Evolutionary conservation across 2,888 invertebrate genomes (phyloP), one percentile per base, ranked within the genome.

Genomic region (Euphydryas editha): DNA sequence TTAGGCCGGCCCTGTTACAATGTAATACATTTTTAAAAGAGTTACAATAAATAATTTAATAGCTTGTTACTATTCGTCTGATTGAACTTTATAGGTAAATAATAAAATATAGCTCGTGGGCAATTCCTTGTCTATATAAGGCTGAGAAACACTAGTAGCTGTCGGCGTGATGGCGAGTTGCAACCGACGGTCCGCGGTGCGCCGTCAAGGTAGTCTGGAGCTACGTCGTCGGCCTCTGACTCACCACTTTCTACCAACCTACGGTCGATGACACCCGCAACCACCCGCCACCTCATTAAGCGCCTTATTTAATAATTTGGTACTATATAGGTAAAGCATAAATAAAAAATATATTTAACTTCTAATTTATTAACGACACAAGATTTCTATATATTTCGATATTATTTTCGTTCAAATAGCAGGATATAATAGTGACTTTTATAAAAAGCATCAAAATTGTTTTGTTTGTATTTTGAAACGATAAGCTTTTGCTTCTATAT

Each of bases 251-350:
- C 81, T 83, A 82, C 80, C 79, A 74, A 75, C 74, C 75, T 76
- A 74, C 78, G 81, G 82, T 81, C 81, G 81, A 81, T 83, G 87
- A 85, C 80, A 81, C 81, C 77, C 73, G 73, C 72, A 73, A 78
- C 76, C 80, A 81, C 81, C 77, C 73, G 73, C 72, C 74, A 78
- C 76, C 81, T 82, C 76, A 81, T 79, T 81, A 75, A 76, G 76
- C 73, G 73, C 73, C 74, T 71, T 72, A 71, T 49, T 58, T 57
- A 63, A 68, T 69, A 62, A 60, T 65, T 65, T 17, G 30, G 8
- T 17, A n/a, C n/a, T n/a, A n/a, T 54, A 36, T 54, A 36, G 30
- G 30, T 5, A 7, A 30, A 30, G 8, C 8, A 30, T 7, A 30
- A 30, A 30, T 30, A 30, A 30, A 4, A 24, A 24, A 6, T 24